Evolutionary conservation across 2,888 invertebrate species (phyloP), one percentile per base, ranked within the genome.

Genomic region (Tipula lateralis): DNA sequence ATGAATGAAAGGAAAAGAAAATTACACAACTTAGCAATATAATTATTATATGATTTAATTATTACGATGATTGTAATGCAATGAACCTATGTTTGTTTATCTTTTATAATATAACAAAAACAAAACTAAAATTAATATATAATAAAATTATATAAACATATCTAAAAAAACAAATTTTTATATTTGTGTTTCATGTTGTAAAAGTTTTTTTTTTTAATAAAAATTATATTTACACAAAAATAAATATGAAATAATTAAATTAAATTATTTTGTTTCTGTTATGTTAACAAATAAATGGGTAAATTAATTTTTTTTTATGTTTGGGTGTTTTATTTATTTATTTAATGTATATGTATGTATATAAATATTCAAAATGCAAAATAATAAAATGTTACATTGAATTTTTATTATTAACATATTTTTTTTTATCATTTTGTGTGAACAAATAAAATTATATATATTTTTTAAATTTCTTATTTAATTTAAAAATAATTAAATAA

Each of bases 291-390:
- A 50, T 6, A 66, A 24, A 66, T 66, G 66, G 66, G 24, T 66
- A 66, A 66, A 50, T 50, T 50, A 19, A 50, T 12, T 24, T 24
- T 66, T 66, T 66, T 66, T 66, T 24, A 66, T 24, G 24, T 66
- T 66, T 66, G 2, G 9, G 44, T 44, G 2, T 44, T n/a, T 39
- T 39, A n/a, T 50, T 66, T 66, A 19, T 66, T 66, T 66, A n/a
- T 66, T 66, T 66, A 66, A 66, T 66, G 66, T 66, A 66, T 9
- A 66, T 50, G 6, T 50, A 50, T 9, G 24, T 24, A 9, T 66
- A 66, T 24, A 66, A 66, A 66, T 66, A 66, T 66, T 66, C 66
- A 66, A 66, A 66, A 66, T 66, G 66, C 66, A 66, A 66, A 66
- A 66, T 24, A 24, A 66, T n/a, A 66, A 66, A 24, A 66, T 66